Conservation (phyloP, 2,113 vertebrate species). For the Tamias sibiricus region DNA sequence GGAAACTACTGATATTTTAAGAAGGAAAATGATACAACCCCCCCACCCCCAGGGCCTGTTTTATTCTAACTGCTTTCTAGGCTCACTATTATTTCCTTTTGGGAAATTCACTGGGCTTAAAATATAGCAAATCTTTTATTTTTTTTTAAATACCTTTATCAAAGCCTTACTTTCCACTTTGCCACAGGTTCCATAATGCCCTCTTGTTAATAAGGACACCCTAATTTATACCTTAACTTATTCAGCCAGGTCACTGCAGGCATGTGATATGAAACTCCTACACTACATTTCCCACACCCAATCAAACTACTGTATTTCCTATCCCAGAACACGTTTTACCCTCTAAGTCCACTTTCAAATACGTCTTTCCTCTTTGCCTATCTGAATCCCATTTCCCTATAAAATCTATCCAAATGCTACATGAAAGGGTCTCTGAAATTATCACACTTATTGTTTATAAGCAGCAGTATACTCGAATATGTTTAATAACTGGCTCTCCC, state of each 20-base stretch:
- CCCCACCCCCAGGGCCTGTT: neutral
- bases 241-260: neutral
- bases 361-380: neutral
- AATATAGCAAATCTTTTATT: neutral
- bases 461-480: neutral
- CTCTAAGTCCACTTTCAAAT: neutral
- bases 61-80: conserved; percentile 16
- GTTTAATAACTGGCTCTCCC: conserved; percentile 7
- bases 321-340: neutral
- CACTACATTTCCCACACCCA: neutral
- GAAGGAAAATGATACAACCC: neutral
- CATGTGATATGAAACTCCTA: neutral
- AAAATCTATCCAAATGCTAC: neutral
- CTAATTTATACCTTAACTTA: neutral
- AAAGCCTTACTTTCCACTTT: neutral
- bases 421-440: neutral
- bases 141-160: neutral
- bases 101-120: neutral
- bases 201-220: neutral
- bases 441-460: conserved; percentile 25
- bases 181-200: neutral
- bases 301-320: neutral
- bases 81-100: neutral
- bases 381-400: neutral
- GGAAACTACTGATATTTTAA: neutral